A percentile compares a stretch with the other conserved stretches of the same genome.
Conservation (phyloP, 2,797 vertebrate genomes). For the Tinamus major region DNA sequence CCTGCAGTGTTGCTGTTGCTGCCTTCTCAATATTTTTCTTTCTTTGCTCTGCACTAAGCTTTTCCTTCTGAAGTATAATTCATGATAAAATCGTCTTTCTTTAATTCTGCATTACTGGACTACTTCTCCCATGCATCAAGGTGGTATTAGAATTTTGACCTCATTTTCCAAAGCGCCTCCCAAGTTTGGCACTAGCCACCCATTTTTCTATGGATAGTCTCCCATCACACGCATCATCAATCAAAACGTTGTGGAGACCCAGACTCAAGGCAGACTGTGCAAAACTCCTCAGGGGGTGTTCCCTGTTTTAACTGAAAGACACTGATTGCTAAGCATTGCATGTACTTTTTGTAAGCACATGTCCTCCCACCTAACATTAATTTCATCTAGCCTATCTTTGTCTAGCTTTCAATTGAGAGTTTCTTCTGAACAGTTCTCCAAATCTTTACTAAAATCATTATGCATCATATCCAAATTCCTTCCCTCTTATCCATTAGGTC, state of each 20-base stretch:
- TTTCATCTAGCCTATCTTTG: not conserved
- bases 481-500: not conserved
- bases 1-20: not conserved
- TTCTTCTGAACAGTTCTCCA: not conserved
- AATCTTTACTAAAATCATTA: not conserved
- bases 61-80: not conserved
- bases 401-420: not conserved
- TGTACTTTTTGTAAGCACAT: not conserved
- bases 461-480: fast-evolving
- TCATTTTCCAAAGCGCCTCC: not conserved
- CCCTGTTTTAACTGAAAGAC: not conserved
- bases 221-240: not conserved
- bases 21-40: not conserved
- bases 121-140: not conserved
- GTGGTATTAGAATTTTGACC: conserved; percentile 2
- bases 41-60: not conserved
- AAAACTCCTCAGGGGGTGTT: not conserved
- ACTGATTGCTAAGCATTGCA: not conserved
- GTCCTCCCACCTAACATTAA: not conserved
- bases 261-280: not conserved
- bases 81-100: not conserved
- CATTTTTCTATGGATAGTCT: not conserved
- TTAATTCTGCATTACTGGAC: conserved; percentile 20
- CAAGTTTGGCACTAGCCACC: not conserved
- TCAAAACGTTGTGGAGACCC: conserved; percentile 2